These are phyloP conservation scores for Ecliptopera silaceata DNA, from an alignment of 2,888 invertebrate genomes.

Conservation along the genomic window DNA sequence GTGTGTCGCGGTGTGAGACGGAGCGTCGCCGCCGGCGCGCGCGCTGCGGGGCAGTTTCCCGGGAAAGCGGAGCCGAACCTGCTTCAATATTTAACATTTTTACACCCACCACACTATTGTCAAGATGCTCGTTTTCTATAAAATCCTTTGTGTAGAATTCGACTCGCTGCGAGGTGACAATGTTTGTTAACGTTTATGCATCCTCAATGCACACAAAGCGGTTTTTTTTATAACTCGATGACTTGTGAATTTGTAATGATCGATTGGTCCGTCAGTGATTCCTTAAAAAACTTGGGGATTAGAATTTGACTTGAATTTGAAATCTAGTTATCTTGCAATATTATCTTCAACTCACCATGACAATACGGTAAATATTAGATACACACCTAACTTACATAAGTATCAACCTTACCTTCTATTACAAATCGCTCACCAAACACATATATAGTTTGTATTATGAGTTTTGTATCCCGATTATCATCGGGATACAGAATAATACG, in stretches of 20 bases:
- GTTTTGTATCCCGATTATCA: too few species aligned
- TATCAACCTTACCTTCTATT: too few species aligned
- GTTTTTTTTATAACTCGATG: conserved; percentile 79
- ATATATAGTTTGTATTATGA: background rate
- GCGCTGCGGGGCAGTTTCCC: conserved; percentile 80
- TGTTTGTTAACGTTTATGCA: conserved; percentile 76
- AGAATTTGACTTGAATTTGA: conserved; percentile 35
- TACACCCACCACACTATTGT: conserved; percentile 76
- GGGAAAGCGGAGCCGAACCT: conserved; percentile 67
- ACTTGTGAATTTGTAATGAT: conserved; percentile 83
- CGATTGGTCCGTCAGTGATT: conserved; percentile 61
- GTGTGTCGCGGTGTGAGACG: conserved; percentile 74
- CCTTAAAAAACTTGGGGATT: conserved; percentile 56
- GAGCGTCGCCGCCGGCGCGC: conserved; percentile 67
- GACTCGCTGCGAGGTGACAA: conserved; percentile 77
- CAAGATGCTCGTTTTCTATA: conserved; percentile 63
- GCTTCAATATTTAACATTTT: conserved; percentile 77
- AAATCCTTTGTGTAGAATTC: conserved; percentile 72
- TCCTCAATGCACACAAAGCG: conserved; percentile 69
- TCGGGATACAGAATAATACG: conserved; percentile 18
- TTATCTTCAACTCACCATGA: background rate
- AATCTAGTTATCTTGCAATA: background rate
- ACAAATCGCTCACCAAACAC: background rate
- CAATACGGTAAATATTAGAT: too few species aligned
- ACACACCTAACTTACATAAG: too few species aligned